Evolutionary conservation across 1,140 invertebrate species (phyloP).

Genomic region (Temnothorax curvispinosus): DNA sequence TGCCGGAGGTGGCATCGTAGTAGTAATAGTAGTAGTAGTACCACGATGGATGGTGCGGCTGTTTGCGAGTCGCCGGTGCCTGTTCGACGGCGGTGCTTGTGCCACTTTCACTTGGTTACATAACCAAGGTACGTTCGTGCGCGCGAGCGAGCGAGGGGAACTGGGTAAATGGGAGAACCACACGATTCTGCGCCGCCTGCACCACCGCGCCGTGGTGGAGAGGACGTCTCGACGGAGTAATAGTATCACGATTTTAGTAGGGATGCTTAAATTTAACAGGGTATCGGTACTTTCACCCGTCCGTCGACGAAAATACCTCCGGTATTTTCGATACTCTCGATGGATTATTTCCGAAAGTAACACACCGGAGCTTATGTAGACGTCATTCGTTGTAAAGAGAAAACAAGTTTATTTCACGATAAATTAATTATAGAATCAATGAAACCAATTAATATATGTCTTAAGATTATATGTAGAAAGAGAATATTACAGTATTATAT

Average conservation of each 20-base stretch:
- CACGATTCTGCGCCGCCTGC: slow-evolving; percentile 79
- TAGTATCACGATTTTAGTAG: slow-evolving; percentile 40
- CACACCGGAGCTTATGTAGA: no score
- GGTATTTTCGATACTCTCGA: neutral
- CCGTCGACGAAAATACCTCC: slow-evolving; percentile 13
- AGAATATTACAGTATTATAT: neutral
- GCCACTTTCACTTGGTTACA: slow-evolving; percentile 86
- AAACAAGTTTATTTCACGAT: neutral
- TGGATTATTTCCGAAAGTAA: slow-evolving; percentile 12
- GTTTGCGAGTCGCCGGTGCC: slow-evolving; percentile 67
- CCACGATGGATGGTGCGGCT: slow-evolving; percentile 65
- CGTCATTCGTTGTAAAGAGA: neutral
- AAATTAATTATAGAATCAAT: slow-evolving; percentile 1
- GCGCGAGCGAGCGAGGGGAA: slow-evolving; percentile 76
- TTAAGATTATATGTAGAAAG: neutral
- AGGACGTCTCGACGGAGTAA: slow-evolving; percentile 42
- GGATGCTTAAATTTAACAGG: slow-evolving; percentile 41
- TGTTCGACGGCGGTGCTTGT: slow-evolving; percentile 77
- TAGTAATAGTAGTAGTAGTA: slow-evolving; percentile 28
- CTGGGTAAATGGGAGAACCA: slow-evolving; percentile 86
- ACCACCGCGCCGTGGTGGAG: slow-evolving; percentile 62
- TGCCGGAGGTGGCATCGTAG: slow-evolving; percentile 61
- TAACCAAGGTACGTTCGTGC: slow-evolving; percentile 79
- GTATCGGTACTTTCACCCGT: slow-evolving; percentile 47
- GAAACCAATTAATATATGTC: neutral